Evolutionary conservation across 92 coral and sea anemone species (phyloP).

Genomic region (Micromussa lordhowensis): DNA sequence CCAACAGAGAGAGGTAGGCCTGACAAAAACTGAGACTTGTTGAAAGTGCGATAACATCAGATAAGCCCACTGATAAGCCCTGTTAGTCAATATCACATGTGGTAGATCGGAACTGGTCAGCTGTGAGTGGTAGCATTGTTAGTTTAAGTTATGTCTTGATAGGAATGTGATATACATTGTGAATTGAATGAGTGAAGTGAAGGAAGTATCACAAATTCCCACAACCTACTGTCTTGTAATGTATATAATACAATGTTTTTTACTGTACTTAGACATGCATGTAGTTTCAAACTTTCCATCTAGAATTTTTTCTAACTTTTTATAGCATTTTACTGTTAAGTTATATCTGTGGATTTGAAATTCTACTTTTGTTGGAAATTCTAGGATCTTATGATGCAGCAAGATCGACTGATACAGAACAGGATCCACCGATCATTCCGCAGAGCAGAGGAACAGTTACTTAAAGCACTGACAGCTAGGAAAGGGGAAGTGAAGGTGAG

Average conservation of each 20-base stretch:
- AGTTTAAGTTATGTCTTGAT: no score
- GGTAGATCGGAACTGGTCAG: no score
- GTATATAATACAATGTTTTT: no score
- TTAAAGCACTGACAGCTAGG: conserved; percentile 92
- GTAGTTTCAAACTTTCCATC: background rate
- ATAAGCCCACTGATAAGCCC: background rate
- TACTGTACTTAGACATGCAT: no score
- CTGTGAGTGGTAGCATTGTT: no score
- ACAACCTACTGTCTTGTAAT: no score
- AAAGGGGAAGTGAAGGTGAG: conserved; percentile 96
- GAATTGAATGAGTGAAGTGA: no score
- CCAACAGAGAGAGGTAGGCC: conserved; percentile 84
- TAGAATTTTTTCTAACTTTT: background rate
- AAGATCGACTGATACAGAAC: conserved; percentile 93
- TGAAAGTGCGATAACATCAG: background rate
- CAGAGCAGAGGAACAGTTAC: conserved; percentile 93
- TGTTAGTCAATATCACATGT: no score
- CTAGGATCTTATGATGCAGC: conserved; percentile 98
- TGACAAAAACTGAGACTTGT: background rate
- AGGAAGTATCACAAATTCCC: no score
- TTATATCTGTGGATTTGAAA: background rate
- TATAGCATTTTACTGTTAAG: background rate
- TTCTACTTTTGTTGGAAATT: background rate
- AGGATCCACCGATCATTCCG: conserved; percentile 96
- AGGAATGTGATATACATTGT: no score